phyloP scores from a whole-genome alignment of 1,140 invertebrate species.

The Magallana gigas region DNA sequence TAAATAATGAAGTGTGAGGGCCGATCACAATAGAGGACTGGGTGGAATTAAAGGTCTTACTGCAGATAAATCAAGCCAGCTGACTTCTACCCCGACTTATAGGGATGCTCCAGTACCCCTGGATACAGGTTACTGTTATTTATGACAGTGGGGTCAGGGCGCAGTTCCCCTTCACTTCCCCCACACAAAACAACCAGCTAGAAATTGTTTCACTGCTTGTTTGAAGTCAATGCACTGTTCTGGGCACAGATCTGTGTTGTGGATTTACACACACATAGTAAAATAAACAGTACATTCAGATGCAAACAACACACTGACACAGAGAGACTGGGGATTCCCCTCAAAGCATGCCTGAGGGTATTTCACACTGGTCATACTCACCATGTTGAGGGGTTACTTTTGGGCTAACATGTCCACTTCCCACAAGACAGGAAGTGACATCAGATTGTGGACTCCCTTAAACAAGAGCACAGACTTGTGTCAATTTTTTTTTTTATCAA shows the following conservation, averaged over 20 bases:
- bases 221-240: conserved; percentile 9
- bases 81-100: conserved; percentile 39
- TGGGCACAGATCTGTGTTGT: not conserved
- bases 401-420: conserved; percentile 29
- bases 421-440: conserved; percentile 28
- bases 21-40: conserved; percentile 40
- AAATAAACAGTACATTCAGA: conserved; percentile 14
- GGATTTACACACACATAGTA: not conserved
- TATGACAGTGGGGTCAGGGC: conserved; percentile 50
- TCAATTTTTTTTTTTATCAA: not conserved
- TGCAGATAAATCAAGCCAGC: conserved; percentile 56
- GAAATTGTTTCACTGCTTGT: conserved; percentile 43
- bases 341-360: not conserved
- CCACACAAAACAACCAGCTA: conserved; percentile 43
- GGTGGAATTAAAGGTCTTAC: conserved; percentile 56
- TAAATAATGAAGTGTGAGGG: conserved; percentile 38
- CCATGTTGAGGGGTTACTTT: conserved; percentile 9
- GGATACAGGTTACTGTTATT: conserved; percentile 52
- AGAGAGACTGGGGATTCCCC: not conserved
- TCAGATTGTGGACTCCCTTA: conserved; percentile 24
- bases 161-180: conserved; percentile 50
- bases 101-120: conserved; percentile 22
- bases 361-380: not conserved
- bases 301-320: conserved; percentile 23
- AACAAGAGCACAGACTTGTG: conserved; percentile 30